Conservation (phyloP, 2,113 vertebrate genomes). For the Dinomys branickii region DNA sequence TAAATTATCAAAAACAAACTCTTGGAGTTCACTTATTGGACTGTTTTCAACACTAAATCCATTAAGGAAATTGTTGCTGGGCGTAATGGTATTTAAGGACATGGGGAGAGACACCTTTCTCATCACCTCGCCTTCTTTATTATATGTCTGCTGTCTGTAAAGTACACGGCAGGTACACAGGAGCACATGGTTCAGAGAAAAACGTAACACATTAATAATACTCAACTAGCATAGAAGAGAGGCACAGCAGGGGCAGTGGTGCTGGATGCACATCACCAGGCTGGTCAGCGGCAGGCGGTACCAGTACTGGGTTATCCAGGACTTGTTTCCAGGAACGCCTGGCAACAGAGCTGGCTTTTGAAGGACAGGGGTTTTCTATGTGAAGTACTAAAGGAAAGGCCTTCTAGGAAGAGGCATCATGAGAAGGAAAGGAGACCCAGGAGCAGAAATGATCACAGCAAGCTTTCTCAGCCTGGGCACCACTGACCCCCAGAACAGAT, state of each 20-base stretch:
- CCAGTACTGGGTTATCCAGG: not conserved
- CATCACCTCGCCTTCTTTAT: not conserved
- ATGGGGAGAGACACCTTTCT: not conserved
- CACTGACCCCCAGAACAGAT: not conserved
- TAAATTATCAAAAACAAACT: not conserved
- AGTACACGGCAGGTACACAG: not conserved
- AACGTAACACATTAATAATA: not conserved
- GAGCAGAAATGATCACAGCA: too few relatives aligned
- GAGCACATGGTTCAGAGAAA: not conserved
- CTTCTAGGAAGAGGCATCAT: not conserved
- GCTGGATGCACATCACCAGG: not conserved
- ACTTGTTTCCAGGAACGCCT: not conserved
- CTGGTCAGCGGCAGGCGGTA: not conserved
- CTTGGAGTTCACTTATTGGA: not conserved
- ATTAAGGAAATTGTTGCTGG: not conserved
- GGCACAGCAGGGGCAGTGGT: not conserved
- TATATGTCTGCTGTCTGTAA: not conserved
- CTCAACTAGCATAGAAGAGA: not conserved
- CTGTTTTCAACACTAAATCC: not conserved
- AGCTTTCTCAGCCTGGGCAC: rapidly evolving
- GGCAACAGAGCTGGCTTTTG: not conserved
- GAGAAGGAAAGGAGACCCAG: not conserved
- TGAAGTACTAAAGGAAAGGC: not conserved
- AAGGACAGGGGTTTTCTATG: not conserved
- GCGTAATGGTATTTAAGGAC: not conserved